Evolutionary conservation across 2,888 invertebrate genomes (phyloP), one percentile per base, ranked within the genome.

Genomic region (Stenurella melanura): DNA sequence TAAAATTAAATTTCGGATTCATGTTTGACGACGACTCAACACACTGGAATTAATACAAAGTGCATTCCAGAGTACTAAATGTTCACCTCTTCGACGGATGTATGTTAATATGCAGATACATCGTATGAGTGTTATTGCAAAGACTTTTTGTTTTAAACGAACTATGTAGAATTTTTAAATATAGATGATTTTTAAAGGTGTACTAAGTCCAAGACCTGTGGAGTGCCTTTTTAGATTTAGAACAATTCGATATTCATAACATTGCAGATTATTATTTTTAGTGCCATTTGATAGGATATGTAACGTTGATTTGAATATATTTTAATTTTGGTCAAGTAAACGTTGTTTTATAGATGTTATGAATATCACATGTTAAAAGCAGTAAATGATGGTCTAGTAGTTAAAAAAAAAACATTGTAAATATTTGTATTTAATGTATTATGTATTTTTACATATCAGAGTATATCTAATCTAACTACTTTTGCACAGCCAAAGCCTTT

Each of bases 361-460:
- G 75, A 79, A 79, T 76, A 74, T 76, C 73, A 57, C 61, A 57
- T 6, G 21, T 18, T 12, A 42, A 70, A 77, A 66, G 50, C 34
- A 50, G 69, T 78, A 80, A 80, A 74, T 50, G 77, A 79, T 85
- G 84, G 84, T 85, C 83, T 85, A 83, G 19, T 70, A 68, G 11
- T 78, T 79, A 77, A 75, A 73, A 71, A 80, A 75, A 73, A 71
- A 78, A 79, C 75, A 74, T 74, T 85, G 85, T 84, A 84, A 63
- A 86, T 84, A 84, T 75, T 76, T 86, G 84, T 85, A 85, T 80
- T 79, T 84, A 83, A 78, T 86, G 83, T 85, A 84, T 50, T 82
- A 85, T 86, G 85, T 87, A 86, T 86, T 86, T 87, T 87, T 87
- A 86, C 87, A 87, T 87, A 87, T 87, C 87, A 83, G 82, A 85